Percentiles rank a stretch among this genome's conserved stretches.
Conservation (phyloP, 1,140 invertebrate genomes). For the Nomia melanderi region DNA sequence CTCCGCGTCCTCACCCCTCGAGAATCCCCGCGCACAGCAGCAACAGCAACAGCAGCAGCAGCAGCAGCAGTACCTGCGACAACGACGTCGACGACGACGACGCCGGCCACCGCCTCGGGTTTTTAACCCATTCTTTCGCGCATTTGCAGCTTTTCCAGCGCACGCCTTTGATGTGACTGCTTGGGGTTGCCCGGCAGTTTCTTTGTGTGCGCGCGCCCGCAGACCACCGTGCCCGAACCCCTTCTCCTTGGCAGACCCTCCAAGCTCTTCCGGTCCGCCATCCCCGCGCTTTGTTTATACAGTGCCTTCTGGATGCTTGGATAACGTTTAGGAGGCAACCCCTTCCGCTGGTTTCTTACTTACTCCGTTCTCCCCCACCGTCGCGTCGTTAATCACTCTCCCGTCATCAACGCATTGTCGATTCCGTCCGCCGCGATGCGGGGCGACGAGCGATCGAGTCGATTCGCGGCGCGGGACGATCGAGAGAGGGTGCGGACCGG, state of each 20-base stretch:
- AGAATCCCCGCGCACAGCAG: neutral
- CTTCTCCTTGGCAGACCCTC: slow-evolving; percentile 33
- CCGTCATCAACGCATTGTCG: slow-evolving; percentile 54
- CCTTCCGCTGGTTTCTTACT: neutral
- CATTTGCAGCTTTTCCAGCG: slow-evolving; percentile 60
- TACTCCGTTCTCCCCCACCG: slow-evolving; percentile 9
- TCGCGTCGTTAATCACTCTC: slow-evolving; percentile 63
- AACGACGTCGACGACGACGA: slow-evolving; percentile 6
- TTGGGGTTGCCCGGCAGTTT: slow-evolving; percentile 40
- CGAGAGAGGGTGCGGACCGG: neutral
- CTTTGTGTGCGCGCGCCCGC: slow-evolving; percentile 7
- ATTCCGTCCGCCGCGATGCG: slow-evolving; percentile 39
- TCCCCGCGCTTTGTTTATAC: slow-evolving; percentile 66
- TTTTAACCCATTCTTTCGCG: slow-evolving; percentile 71
- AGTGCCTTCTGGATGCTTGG: slow-evolving; percentile 55
- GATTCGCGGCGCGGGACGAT: slow-evolving; percentile 11
- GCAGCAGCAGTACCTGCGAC: too few species aligned
- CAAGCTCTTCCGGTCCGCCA: slow-evolving; percentile 33
- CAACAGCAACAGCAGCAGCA: too few species aligned
- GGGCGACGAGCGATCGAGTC: slow-evolving; percentile 19
- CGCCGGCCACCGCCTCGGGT: slow-evolving; percentile 50
- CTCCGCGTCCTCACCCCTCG: slow-evolving; percentile 9
- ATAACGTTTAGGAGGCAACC: slow-evolving; percentile 53
- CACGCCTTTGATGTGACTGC: slow-evolving; percentile 64
- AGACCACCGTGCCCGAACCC: slow-evolving; percentile 15